Percentiles rank a stretch among this genome's conserved stretches.
Conservation (phyloP, 2,113 vertebrate species). For the Neogobius melanostomus region DNA sequence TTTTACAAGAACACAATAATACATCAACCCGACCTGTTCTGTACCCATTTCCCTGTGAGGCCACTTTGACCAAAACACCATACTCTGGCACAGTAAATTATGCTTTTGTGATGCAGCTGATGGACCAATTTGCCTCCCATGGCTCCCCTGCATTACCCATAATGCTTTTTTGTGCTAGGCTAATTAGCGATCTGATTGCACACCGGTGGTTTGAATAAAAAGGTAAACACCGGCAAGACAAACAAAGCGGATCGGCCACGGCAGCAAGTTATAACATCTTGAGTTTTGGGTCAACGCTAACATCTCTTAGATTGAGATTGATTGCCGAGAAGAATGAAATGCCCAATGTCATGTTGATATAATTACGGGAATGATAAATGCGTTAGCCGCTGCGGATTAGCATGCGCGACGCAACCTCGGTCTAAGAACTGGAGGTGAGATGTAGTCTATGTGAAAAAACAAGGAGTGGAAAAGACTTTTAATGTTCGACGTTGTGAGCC, state of each 20-base stretch:
- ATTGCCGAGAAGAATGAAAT: background rate
- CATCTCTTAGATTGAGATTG: conserved; percentile 24
- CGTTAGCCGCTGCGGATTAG: conserved; percentile 13
- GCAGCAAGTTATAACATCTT: conserved; percentile 15
- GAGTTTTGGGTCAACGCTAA: conserved; percentile 37
- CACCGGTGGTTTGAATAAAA: conserved; percentile 1
- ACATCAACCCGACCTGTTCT: background rate
- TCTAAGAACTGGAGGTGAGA: conserved; percentile 22
- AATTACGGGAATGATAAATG: conserved; percentile 38
- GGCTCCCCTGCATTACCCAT: background rate
- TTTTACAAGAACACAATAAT: background rate
- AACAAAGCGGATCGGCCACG: background rate
- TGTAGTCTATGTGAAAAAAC: conserved; percentile 11
- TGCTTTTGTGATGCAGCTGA: background rate
- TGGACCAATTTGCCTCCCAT: conserved; percentile 1
- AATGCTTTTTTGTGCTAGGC: conserved; percentile 6
- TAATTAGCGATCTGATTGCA: conserved; percentile 37
- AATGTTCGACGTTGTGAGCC: background rate
- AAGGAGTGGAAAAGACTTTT: conserved; percentile 12
- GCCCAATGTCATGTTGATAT: conserved; percentile 9
- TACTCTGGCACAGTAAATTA: conserved; percentile 1
- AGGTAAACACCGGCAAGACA: conserved; percentile 13
- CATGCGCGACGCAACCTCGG: conserved; percentile 26
- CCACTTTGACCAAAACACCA: background rate
- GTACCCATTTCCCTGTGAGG: background rate